Evolutionary conservation across 2,888 invertebrate genomes (phyloP).

Genomic region (Hyposoter dolosus): DNA sequence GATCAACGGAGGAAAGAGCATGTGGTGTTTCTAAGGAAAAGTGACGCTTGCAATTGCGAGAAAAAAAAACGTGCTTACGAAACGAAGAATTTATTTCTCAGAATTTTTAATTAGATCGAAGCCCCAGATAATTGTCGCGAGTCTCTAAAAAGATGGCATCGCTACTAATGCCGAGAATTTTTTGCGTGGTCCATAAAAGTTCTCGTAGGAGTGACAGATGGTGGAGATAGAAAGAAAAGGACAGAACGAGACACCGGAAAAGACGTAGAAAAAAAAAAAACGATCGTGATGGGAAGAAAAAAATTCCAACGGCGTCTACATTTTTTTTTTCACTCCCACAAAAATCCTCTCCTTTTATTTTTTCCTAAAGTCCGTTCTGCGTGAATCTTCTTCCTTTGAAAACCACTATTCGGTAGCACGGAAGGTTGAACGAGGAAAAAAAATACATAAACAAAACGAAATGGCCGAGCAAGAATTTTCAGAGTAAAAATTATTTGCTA

Average conservation of each 20-base stretch:
- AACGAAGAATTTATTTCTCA: neutral
- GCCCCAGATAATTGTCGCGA: constrained; percentile 30
- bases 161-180: constrained; percentile 29
- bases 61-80: neutral
- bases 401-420: neutral
- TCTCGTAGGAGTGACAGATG: constrained; percentile 69
- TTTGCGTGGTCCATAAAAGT: constrained; percentile 32
- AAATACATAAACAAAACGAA: neutral
- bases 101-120: constrained; percentile 14
- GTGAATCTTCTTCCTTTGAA: neutral
- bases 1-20: neutral
- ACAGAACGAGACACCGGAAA: constrained; percentile 30
- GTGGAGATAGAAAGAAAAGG: constrained; percentile 32
- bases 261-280: constrained; percentile 41
- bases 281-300: constrained; percentile 20
- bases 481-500: neutral
- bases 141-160: constrained; percentile 9
- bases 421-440: neutral
- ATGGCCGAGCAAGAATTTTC: neutral
- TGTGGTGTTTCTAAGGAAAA: neutral
- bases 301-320: neutral
- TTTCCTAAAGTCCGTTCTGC: neutral
- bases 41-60: neutral
- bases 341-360: neutral
- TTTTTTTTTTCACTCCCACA: neutral